Evolutionary conservation across 2,888 invertebrate species (phyloP).

Genomic region (Protophormia terraenovae): DNA sequence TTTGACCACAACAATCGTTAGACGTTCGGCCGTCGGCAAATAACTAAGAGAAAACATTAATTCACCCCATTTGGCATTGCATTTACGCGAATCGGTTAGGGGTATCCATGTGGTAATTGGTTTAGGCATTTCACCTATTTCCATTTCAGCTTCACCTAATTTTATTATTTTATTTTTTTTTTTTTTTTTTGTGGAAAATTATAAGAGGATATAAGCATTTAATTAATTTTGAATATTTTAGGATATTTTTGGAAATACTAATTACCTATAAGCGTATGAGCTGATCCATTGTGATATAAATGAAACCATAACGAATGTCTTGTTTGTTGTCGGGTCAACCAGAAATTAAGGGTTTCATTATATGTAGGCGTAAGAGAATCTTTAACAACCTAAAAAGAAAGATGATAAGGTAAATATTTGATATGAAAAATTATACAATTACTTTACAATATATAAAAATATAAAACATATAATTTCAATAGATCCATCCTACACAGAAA

Average conservation of each 20-base stretch:
- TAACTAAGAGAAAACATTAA: constrained; percentile 91
- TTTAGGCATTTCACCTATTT: constrained; percentile 84
- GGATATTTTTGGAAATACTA: background rate
- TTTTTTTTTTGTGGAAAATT: too few species aligned
- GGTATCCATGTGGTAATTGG: constrained; percentile 91
- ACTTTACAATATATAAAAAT: too few species aligned
- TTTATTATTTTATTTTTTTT: too few species aligned
- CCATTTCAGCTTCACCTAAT: constrained; percentile 86
- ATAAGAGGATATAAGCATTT: background rate
- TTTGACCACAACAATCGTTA: constrained; percentile 87
- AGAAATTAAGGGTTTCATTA: constrained; percentile 89
- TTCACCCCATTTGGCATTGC: constrained; percentile 88
- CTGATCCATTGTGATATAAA: constrained; percentile 85
- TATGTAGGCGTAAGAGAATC: constrained; percentile 87
- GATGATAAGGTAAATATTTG: too few species aligned
- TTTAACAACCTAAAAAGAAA: constrained; percentile 82
- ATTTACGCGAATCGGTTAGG: constrained; percentile 87
- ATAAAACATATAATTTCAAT: too few species aligned
- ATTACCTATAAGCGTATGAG: constrained; percentile 83
- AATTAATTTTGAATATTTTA: background rate
- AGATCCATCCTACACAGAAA: too few species aligned
- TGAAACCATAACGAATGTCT: constrained; percentile 86
- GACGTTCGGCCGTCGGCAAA: constrained; percentile 90
- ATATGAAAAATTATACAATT: too few species aligned
- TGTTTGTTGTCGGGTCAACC: constrained; percentile 84